Percentiles rank a stretch among this genome's conserved stretches.
These are phyloP conservation scores for Drosophila carrolli DNA, from an alignment of 1,140 invertebrate species.

Conservation along the genomic window DNA sequence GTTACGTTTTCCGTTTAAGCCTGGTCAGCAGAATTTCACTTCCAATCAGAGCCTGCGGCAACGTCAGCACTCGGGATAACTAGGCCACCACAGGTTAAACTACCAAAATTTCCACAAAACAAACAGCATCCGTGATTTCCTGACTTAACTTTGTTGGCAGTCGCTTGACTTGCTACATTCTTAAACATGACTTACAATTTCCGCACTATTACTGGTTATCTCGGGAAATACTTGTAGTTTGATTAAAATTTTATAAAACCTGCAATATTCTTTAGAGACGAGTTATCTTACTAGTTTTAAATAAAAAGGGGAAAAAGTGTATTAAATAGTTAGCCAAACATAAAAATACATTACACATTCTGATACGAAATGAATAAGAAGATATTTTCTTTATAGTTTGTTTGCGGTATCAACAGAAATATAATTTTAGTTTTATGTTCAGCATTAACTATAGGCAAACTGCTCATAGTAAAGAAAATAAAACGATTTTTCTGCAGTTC, in stretches of 20 bases:
- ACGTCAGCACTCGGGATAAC: slow-evolving; percentile 2
- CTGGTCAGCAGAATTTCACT: neutral
- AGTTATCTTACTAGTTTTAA: too few species aligned
- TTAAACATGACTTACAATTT: neutral
- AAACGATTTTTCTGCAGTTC: neutral
- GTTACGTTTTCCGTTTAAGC: neutral
- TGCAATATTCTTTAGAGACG: too few species aligned
- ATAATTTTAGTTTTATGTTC: neutral
- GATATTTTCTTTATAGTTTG: neutral
- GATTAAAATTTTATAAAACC: too few species aligned
- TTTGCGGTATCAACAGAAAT: too few species aligned
- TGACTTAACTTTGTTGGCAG: neutral
- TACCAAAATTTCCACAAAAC: neutral
- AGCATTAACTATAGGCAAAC: neutral
- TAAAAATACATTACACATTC: too few species aligned
- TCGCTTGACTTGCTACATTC: neutral
- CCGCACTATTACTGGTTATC: neutral
- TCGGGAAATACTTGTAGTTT: too few species aligned
- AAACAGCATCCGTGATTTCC: neutral
- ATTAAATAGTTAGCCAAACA: too few species aligned
- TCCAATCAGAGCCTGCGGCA: slow-evolving; percentile 19
- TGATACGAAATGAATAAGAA: too few species aligned
- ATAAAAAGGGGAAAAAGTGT: too few species aligned
- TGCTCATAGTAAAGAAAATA: neutral
- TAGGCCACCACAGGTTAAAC: slow-evolving; percentile 8